phyloP scores from a whole-genome alignment of 2,113 vertebrate species.

The Microcebus murinus region DNA sequence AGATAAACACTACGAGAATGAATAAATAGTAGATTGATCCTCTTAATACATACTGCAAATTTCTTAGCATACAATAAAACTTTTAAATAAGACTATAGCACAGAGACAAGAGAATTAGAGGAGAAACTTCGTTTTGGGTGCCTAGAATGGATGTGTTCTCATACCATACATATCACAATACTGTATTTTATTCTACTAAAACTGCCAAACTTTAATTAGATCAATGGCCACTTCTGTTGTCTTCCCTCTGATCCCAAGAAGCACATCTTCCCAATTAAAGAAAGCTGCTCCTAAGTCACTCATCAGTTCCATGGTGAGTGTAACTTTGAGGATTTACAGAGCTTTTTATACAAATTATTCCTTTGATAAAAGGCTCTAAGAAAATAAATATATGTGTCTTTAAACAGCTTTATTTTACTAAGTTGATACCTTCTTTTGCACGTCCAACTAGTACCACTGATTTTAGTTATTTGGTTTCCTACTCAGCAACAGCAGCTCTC shows the following conservation, averaged over 20 bases:
- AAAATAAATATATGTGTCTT: conserved; percentile 25
- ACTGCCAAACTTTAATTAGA: not conserved
- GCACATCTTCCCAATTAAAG: not conserved
- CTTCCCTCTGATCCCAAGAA: not conserved
- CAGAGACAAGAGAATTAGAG: not conserved
- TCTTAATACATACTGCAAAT: not conserved
- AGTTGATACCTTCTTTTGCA: not conserved
- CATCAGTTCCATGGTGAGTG: not conserved
- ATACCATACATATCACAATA: too few relatives aligned
- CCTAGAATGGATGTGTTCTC: too few relatives aligned
- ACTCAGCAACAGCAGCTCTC: not conserved
- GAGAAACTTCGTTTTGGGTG: not conserved
- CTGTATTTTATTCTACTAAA: not conserved
- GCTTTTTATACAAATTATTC: not conserved
- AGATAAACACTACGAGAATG: not conserved
- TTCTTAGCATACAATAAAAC: not conserved
- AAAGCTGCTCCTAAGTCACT: not conserved
- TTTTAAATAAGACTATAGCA: not conserved
- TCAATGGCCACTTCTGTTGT: not conserved
- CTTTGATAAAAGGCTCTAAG: not conserved
- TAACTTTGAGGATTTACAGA: not conserved
- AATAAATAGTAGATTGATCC: not conserved
- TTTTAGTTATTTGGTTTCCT: conserved; percentile 21
- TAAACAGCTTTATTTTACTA: conserved; percentile 29
- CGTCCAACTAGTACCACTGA: not conserved